Percentiles rank a stretch among this genome's conserved stretches.
Evolutionary conservation across 2,888 invertebrate genomes (phyloP).

Genomic region (Heteromyza rotundicornis): DNA sequence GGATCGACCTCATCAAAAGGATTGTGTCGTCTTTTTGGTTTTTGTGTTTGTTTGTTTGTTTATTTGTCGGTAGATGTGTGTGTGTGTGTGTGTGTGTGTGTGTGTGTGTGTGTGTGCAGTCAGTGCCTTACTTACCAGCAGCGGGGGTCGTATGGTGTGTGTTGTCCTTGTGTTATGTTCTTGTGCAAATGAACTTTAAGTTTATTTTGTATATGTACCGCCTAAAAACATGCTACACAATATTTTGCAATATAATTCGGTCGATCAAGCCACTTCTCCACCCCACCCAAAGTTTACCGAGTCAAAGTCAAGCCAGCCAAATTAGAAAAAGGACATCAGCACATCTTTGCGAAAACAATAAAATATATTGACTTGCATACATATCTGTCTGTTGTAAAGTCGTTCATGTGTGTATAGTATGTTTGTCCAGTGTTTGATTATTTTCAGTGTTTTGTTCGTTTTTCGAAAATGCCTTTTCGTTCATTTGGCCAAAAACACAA

Average conservation of each 20-base stretch:
- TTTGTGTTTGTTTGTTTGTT: not conserved
- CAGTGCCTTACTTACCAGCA: too few species aligned
- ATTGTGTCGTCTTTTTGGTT: constrained; percentile 42
- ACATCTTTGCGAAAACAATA: not conserved
- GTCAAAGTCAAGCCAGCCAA: not conserved
- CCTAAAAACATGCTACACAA: not conserved
- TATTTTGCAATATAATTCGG: not conserved
- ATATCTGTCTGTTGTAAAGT: not conserved
- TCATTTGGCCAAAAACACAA: too few species aligned
- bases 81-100: too few species aligned
- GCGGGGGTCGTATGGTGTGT: too few species aligned
- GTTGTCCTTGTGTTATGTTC: too few species aligned
- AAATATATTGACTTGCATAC: not conserved
- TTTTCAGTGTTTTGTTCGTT: not conserved
- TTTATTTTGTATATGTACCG: constrained; percentile 1
- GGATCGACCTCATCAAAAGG: constrained; percentile 50
- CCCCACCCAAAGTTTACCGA: too few species aligned
- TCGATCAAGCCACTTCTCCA: too few species aligned
- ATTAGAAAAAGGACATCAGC: not conserved
- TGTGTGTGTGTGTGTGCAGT: too few species aligned
- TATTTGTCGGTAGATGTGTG: too few species aligned
- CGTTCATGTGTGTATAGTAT: not conserved
- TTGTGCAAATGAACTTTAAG: not conserved
- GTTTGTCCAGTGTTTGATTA: not conserved
- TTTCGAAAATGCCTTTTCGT: not conserved